Percentiles rank a stretch among this genome's conserved stretches.
Conservation (phyloP, 1,140 invertebrate species). For the Drosophila varians region DNA sequence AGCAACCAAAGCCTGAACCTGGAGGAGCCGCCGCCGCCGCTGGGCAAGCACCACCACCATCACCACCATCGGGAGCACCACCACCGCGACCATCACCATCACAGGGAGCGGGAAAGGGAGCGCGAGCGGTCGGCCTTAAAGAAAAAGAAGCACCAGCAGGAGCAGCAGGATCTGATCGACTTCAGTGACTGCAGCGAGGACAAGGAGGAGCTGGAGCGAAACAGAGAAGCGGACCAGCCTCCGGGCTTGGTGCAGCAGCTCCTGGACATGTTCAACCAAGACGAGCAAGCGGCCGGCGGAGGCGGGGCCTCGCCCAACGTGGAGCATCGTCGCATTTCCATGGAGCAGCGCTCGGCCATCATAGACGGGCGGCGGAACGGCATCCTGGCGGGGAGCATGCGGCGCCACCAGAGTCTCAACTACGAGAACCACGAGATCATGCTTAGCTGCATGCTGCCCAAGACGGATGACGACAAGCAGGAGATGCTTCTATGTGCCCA, state of each 20-base stretch:
- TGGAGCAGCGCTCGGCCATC: constrained; percentile 69
- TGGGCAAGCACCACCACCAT: constrained; percentile 42
- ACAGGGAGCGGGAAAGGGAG: constrained; percentile 39
- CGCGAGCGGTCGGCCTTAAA: constrained; percentile 26
- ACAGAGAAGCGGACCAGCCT: constrained; percentile 24
- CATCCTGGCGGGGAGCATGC: constrained; percentile 64
- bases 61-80: constrained; percentile 49
- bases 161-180: constrained; percentile 66
- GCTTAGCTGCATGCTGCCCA: constrained; percentile 49
- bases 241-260: constrained; percentile 55
- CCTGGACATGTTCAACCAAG: constrained; percentile 52
- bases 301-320: constrained; percentile 32
- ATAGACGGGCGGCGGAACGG: constrained; percentile 78
- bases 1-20: constrained; percentile 80
- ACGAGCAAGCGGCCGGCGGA: constrained; percentile 13
- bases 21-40: constrained; percentile 43
- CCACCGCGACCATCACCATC: constrained; percentile 54
- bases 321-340: constrained; percentile 71
- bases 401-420: constrained; percentile 77
- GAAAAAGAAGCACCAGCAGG: constrained; percentile 56
- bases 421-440: constrained; percentile 83
- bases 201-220: constrained; percentile 37
- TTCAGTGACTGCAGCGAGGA: constrained; percentile 78
- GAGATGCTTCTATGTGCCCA: constrained; percentile 63
- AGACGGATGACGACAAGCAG: constrained; percentile 72